Conservation (phyloP, 2,113 vertebrate species). For the Psophia crepitans region DNA sequence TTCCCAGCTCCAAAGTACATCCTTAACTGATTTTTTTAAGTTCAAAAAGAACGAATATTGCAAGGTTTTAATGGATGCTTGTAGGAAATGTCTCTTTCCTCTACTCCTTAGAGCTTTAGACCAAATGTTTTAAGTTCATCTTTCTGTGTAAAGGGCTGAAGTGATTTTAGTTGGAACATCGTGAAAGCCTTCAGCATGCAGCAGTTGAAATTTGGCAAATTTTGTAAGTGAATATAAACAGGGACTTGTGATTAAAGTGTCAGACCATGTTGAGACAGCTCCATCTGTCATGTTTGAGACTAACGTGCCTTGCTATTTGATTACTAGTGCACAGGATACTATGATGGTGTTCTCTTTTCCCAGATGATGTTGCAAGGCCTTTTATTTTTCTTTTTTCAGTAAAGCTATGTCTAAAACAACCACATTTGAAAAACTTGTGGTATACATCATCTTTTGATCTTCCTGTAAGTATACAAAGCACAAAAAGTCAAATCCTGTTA, state of each 20-base stretch:
- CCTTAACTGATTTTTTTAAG: neutral
- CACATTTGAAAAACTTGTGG: neutral
- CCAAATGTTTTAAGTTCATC: neutral
- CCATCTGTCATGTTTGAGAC: neutral
- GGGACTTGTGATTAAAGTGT: neutral
- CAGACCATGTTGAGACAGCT: neutral
- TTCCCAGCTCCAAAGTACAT: neutral
- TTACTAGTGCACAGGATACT: neutral
- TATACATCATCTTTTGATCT: conserved; percentile 19
- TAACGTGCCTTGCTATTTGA: neutral
- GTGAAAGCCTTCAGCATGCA: neutral
- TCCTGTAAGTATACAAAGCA: neutral
- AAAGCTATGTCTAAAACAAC: neutral
- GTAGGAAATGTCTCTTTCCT: neutral
- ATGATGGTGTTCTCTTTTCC: neutral
- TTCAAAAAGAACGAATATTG: neutral
- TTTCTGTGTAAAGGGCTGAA: neutral
- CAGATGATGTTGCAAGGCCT: neutral
- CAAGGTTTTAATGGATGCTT: neutral
- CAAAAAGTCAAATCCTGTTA: conserved; percentile 22
- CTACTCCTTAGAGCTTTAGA: neutral
- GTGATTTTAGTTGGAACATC: neutral
- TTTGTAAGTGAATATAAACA: neutral
- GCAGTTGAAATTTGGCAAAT: neutral
- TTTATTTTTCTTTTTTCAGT: conserved; percentile 1